Conservation (phyloP, 2,797 vertebrate genomes). For the Periophthalmus magnuspinnatus region DNA sequence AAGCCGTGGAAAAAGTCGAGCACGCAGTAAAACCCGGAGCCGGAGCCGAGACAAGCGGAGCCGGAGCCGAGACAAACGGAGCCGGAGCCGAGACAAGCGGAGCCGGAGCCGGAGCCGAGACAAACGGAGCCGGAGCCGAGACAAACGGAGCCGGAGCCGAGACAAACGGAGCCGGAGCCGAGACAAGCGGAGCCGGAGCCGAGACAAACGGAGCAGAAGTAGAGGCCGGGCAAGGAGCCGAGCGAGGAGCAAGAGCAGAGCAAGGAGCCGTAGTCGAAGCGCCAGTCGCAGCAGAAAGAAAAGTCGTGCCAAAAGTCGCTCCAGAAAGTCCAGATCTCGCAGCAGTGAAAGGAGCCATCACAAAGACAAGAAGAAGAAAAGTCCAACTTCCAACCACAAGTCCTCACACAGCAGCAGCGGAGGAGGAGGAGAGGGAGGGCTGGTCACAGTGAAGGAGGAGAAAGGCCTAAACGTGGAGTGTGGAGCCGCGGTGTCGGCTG, state of each 20-base stretch:
- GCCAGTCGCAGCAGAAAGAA: conserved; percentile 16
- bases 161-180: neutral
- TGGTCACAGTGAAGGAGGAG: neutral
- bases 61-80: neutral
- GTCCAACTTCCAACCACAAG: neutral
- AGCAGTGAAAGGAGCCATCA: neutral
- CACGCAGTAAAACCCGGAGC: conserved; percentile 42
- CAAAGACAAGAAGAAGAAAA: neutral
- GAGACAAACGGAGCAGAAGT: too few species aligned
- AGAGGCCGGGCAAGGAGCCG: neutral
- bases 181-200: conserved; percentile 21
- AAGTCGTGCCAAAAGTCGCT: conserved; percentile 53
- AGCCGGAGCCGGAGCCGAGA: neutral
- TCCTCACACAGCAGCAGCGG: neutral
- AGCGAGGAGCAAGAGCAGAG: conserved; percentile 13
- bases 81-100: too few species aligned
- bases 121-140: conserved; percentile 8
- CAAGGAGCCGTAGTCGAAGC: conserved; percentile 42
- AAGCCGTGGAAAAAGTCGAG: conserved; percentile 31
- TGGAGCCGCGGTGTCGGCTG: neutral
- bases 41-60: conserved; percentile 12
- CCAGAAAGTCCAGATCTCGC: conserved; percentile 51
- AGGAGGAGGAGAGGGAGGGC: too few species aligned
- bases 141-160: neutral
- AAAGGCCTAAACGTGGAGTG: neutral